Evolutionary conservation across 2,113 vertebrate genomes (phyloP).

Genomic region (Calypte anna): DNA sequence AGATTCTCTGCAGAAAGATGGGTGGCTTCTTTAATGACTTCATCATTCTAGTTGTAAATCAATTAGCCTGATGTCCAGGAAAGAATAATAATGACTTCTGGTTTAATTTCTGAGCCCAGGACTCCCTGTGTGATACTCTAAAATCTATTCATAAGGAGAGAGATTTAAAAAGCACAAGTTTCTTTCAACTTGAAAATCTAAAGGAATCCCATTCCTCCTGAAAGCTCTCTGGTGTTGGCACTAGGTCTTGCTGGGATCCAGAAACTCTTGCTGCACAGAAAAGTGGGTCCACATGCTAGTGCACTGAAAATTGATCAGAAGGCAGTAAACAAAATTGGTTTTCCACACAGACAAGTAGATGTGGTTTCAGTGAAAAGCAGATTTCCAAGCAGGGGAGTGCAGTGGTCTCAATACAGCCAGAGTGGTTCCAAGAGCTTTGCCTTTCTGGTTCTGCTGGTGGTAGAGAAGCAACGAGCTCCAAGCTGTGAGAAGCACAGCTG

Average conservation of each 20-base stretch:
- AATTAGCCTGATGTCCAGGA: neutral
- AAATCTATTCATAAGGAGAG: neutral
- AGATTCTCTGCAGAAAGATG: neutral
- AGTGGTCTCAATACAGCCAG: neutral
- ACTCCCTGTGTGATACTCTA: neutral
- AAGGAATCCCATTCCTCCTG: neutral
- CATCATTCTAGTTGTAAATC: neutral
- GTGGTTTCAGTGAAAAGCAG: neutral
- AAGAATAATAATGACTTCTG: neutral
- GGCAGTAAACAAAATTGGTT: neutral
- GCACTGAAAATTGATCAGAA: neutral
- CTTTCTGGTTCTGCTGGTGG: neutral
- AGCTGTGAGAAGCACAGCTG: neutral
- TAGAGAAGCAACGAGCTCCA: neutral
- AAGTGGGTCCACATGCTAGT: neutral
- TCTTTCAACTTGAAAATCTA: neutral
- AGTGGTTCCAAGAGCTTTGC: neutral
- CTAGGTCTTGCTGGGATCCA: no score
- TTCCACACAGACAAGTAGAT: neutral
- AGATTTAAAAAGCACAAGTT: neutral
- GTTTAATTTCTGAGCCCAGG: neutral
- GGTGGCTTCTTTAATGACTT: neutral
- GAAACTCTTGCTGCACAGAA: neutral
- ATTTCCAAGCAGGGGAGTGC: neutral
- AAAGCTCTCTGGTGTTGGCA: neutral